These are phyloP conservation scores for Mastomys coucha DNA, from an alignment of 2,113 vertebrate species.

Conservation along the genomic window DNA sequence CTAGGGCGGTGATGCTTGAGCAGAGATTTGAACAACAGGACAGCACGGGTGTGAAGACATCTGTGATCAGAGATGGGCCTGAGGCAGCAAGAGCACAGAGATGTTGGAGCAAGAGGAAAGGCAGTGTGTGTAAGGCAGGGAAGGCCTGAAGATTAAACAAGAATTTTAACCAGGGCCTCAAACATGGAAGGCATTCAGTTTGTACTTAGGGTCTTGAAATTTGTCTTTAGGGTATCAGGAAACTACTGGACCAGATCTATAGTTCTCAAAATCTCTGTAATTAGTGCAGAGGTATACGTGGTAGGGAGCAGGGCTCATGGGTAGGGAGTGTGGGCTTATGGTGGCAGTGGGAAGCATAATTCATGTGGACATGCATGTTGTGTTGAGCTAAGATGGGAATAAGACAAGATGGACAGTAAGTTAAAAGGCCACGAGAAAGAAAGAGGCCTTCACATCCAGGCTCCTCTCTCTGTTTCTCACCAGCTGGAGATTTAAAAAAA, in stretches of 20 bases:
- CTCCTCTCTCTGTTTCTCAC: neutral
- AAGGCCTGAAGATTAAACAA: neutral
- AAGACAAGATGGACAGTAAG: neutral
- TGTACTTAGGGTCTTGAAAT: neutral
- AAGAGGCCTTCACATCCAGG: neutral
- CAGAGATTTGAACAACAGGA: neutral
- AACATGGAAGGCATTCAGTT: neutral
- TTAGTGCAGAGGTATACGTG: neutral
- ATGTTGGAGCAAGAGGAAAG: neutral
- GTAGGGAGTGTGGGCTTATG: neutral
- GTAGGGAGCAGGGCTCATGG: too few species aligned
- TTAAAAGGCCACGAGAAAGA: neutral
- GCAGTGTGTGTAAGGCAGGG: neutral
- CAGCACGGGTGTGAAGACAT: neutral
- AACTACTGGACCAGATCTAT: neutral
- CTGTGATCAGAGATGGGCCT: neutral
- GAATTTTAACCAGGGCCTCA: neutral
- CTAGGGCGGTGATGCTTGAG: neutral
- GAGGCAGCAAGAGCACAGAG: neutral
- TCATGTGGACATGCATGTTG: neutral
- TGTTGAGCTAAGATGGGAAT: neutral
- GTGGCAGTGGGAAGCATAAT: neutral
- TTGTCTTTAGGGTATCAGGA: conserved; percentile 3
- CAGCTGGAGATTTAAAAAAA: neutral
- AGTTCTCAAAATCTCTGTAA: neutral